Evolutionary conservation across 2,797 vertebrate species (phyloP).

Genomic region (Champsocephalus gunnari): DNA sequence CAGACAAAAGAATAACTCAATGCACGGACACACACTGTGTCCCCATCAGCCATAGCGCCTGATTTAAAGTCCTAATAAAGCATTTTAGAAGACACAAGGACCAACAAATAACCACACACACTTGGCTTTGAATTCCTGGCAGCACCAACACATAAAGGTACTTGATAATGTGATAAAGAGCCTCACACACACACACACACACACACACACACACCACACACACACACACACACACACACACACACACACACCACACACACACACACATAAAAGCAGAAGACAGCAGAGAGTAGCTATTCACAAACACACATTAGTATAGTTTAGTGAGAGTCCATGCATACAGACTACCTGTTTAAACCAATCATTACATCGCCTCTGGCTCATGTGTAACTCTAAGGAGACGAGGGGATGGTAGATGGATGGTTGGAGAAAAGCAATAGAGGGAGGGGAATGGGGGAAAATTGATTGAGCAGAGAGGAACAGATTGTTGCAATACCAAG

Average conservation of each 20-base stretch:
- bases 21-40: neutral
- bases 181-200: neutral
- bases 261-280: neutral
- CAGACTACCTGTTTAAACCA: conserved; percentile 77
- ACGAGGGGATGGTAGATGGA: conserved; percentile 43
- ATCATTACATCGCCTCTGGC: conserved; percentile 62
- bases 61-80: conserved; percentile 40
- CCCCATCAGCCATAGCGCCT: conserved; percentile 28
- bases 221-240: conserved; percentile 35
- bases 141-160: conserved; percentile 30
- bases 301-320: conserved; percentile 60
- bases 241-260: conserved; percentile 19
- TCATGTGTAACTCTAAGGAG: conserved; percentile 53
- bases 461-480: conserved; percentile 38
- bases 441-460: conserved; percentile 33
- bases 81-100: conserved; percentile 24
- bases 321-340: conserved; percentile 72
- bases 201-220: too few species aligned
- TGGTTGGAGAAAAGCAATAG: conserved; percentile 23
- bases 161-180: conserved; percentile 47
- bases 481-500: conserved; percentile 27
- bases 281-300: conserved; percentile 36
- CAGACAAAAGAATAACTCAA: conserved; percentile 14
- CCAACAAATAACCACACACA: conserved; percentile 7
- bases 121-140: conserved; percentile 5